Percentiles rank a stretch among this genome's conserved stretches.
These are phyloP conservation scores for Sterrhoptilus dennistouni DNA, from an alignment of 2,113 vertebrate genomes.

Conservation along the genomic window DNA sequence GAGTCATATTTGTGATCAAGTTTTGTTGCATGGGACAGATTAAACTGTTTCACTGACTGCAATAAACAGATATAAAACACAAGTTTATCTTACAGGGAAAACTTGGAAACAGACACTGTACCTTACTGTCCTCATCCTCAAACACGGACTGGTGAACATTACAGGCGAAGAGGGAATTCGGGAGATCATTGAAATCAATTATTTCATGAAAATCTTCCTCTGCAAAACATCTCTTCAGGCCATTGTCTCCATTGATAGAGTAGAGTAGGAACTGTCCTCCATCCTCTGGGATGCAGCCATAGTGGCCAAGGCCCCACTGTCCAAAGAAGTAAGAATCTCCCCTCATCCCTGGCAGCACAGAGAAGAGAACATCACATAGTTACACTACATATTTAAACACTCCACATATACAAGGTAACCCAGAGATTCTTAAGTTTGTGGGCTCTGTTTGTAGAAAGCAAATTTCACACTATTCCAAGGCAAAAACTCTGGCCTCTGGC, in stretches of 20 bases:
- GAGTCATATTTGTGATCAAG: not conserved
- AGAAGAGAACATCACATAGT: constrained; percentile 5
- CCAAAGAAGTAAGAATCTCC: constrained; percentile 81
- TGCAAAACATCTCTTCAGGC: constrained; percentile 67
- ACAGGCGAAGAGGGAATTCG: constrained; percentile 84
- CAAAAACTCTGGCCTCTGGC: not conserved
- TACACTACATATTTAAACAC: not conserved
- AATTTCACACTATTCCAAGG: not conserved
- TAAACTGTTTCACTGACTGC: not conserved
- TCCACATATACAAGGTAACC: not conserved
- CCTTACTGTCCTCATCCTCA: constrained; percentile 84
- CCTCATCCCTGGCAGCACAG: constrained; percentile 76
- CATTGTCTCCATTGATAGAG: constrained; percentile 69
- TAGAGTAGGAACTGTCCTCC: constrained; percentile 79
- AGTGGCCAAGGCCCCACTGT: constrained; percentile 72
- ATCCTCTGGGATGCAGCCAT: constrained; percentile 67
- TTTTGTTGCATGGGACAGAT: not conserved
- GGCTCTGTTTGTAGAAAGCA: not conserved
- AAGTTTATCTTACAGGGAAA: not conserved
- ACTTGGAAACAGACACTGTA: constrained; percentile 26
- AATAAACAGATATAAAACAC: not conserved
- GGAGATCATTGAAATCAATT: constrained; percentile 88
- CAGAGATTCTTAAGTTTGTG: not conserved
- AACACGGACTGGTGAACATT: constrained; percentile 88
- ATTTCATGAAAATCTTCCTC: constrained; percentile 83